Base-by-base conservation (phyloP, 2,797 vertebrate species). In the Typhlichthys eigenmanni region DNA sequence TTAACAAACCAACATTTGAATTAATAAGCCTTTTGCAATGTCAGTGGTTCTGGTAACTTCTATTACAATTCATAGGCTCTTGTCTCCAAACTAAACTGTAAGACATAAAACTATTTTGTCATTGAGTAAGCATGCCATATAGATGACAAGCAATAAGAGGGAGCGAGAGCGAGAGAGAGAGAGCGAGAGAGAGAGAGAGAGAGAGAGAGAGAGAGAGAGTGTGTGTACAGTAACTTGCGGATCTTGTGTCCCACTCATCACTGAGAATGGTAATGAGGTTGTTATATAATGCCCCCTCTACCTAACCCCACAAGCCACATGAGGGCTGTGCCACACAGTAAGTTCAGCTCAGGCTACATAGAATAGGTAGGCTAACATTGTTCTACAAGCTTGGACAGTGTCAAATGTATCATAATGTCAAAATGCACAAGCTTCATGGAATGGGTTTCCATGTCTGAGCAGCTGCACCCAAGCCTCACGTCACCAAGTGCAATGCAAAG, bases 291-390 rank as follows among this genome's bases (percentile, higher is more conserved):
- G 46, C 29, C 17, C 47, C 13, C 47, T 12, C 51, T 19, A 24
- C 19, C 19, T 2, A 34, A 45, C n/a, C 3, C 55, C 12, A 8
- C 24, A 62, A 66, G 66, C 71, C 83, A 70, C 76, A 53, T 76
- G 74, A 87, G 80, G 72, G 75, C 79, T 72, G 54, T 1, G 47
- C 50, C 0, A 58, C n/a, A 59, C 50, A 72, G 66, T 48, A 64
- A 75, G 85, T 83, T 83, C 82, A 82, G 48, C 3, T 24, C 49
- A 66, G 84, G 81, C 82, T 66, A 63, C 51, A 14, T 52, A 68
- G 65, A 83, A 80, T 56, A 75, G 72, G 62, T 69, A 19, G 19
- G 19, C 19, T 19, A 75, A 76, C 78, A 80, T 76, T 84, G 87
- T 87, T 81, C 60, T 13, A 54, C 2, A 43, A 76, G 58, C 7